Percentiles rank a stretch among this genome's conserved stretches.
These are phyloP conservation scores for Umimayanthus chanpuru DNA, from an alignment of 92 coral and sea anemone genomes.

Conservation along the genomic window DNA sequence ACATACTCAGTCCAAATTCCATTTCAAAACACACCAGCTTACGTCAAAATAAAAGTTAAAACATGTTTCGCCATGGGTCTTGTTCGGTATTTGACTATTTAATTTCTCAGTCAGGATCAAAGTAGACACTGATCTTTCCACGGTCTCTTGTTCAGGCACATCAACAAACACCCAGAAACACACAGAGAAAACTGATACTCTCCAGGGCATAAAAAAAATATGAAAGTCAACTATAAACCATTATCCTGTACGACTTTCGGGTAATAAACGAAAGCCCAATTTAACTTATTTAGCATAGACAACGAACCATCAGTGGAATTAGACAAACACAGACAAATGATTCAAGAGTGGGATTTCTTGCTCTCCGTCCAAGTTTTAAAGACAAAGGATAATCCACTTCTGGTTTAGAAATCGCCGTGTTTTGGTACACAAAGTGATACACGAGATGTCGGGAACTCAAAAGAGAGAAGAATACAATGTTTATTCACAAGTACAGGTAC, in stretches of 20 bases:
- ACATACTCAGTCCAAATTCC: neutral
- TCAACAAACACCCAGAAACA: neutral
- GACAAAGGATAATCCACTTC: neutral
- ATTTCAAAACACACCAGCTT: neutral
- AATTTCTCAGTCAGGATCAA: neutral
- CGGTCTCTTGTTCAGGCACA: neutral
- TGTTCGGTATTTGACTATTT: neutral
- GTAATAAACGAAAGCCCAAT: neutral
- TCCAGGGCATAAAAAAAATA: neutral
- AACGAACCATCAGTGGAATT: too few relatives aligned
- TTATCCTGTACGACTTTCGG: neutral
- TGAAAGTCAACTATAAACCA: neutral
- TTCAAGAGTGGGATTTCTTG: neutral
- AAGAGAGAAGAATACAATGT: neutral
- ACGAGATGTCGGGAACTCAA: neutral
- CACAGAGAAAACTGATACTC: neutral
- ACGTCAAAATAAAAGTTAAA: neutral
- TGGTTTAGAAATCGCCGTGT: neutral
- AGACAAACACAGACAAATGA: neutral
- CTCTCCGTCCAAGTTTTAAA: neutral
- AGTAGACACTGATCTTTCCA: neutral
- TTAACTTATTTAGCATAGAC: neutral
- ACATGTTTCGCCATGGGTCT: neutral
- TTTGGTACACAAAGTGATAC: neutral
- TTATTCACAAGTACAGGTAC: constrained; percentile 16